Base-by-base conservation (phyloP, 1,140 invertebrate species). In the Zaprionus nigranus region DNA sequence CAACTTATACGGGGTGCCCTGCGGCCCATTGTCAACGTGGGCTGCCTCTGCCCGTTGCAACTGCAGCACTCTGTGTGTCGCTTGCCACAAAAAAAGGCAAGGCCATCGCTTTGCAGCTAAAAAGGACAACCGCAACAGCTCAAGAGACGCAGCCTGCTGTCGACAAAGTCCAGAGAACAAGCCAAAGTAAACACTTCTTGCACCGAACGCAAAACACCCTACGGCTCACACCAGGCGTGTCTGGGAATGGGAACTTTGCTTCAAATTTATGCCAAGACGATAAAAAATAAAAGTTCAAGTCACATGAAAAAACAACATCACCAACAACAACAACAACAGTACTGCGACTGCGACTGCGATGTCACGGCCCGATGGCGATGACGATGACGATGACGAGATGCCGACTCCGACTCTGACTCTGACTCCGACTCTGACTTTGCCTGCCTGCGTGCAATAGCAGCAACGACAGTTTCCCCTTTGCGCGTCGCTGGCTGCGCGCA, bases 251-350 rank as follows among this genome's bases (percentile, higher is more conserved):
- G 54, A 69, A 59, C 70, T 82, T 73, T 75, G 65, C 46, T 43
- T 78, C 12, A 83, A 69, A 81, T 88, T 88, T 81, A 88, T 90
- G 85, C 85, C 84, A 90, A 81, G 81, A 88, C 68, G 65, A 76
- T 61, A 77, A 68, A 36, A 68, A 58, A 62, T 26, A 62, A 57
- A 43, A 56, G 28, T 75, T 75, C 58, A 59, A 63, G 59, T 64
- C 58, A 58, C 13, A 61, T 12, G 17, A 28, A 43, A 57, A 26
- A 43, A 46, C n/a, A 53, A 38, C 6, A 43, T 60, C 13, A 54
- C 51, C 46, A 24, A 30, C n/a, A 61, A 61, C 59, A 57, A 43
- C 15, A 46, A 36, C 15, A 57, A 43, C 15, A 46, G 26, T 9
- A 40, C n/a, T 54, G 51, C 36, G n/a, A 30, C 20, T 54, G 54